Evolutionary conservation across 1,140 invertebrate genomes (phyloP).

Genomic region (Calycopis cecrops): DNA sequence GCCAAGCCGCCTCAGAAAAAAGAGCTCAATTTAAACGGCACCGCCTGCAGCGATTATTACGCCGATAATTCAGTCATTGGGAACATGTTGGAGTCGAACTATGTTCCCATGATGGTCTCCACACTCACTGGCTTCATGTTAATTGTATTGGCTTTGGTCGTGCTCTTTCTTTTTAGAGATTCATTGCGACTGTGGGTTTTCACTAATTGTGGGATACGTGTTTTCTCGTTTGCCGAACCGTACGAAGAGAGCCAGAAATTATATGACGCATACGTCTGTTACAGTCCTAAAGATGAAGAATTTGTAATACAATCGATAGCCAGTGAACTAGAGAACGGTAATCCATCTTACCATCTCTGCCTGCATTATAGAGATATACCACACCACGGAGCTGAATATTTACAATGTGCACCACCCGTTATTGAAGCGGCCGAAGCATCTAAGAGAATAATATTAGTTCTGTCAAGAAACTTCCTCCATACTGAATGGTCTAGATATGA

Average conservation of each 20-base stretch:
- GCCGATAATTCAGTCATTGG: conserved; percentile 88
- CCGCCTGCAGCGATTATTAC: conserved; percentile 88
- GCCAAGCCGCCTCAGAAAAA: conserved; percentile 82
- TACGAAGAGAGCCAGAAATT: conserved; percentile 88
- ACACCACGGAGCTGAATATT: conserved; percentile 80
- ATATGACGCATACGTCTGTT: conserved; percentile 95
- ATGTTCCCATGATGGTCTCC: conserved; percentile 88
- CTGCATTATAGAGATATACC: conserved; percentile 90
- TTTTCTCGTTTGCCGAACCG: conserved; percentile 78
- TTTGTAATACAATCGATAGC: conserved; percentile 90
- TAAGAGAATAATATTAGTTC: conserved; percentile 84
- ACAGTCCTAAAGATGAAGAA: conserved; percentile 94
- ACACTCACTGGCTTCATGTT: conserved; percentile 84
- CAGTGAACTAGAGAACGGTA: conserved; percentile 87
- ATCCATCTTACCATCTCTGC: conserved; percentile 86
- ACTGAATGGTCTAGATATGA: conserved; percentile 91
- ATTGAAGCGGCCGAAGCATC: conserved; percentile 91
- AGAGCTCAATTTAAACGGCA: conserved; percentile 87
- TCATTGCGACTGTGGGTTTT: conserved; percentile 91
- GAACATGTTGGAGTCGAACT: conserved; percentile 88
- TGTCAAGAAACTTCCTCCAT: conserved; percentile 89
- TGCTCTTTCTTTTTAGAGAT: conserved; percentile 89
- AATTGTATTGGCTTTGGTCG: conserved; percentile 82
- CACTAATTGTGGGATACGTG: conserved; percentile 88
- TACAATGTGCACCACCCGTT: conserved; percentile 85